Base-by-base conservation (phyloP, 2,797 vertebrate genomes). In the Sebastes cheni region DNA sequence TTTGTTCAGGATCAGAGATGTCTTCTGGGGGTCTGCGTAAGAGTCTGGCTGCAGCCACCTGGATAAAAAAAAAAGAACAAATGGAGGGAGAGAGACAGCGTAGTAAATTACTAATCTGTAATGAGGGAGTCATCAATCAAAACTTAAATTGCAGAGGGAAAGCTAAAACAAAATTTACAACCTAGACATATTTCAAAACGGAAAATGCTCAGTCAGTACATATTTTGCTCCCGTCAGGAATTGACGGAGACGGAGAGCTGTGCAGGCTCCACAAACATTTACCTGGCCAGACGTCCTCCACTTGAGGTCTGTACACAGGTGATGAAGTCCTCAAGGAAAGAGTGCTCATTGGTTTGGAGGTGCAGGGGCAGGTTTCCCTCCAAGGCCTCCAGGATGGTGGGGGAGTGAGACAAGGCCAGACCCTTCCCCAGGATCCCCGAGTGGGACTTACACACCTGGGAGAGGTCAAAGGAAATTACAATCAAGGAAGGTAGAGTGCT, bases 11-110 rank as follows among this genome's bases (percentile, higher is more conserved):
- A 99, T 97, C 91, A 99, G 69, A 14, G 98, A 97, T 1, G 99
- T 99, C 90, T 99, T 99, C 80, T 99, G 99, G 81, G 99, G 99
- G 94, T 99, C 99, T 72, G 98, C 99, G 42, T 99, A 99, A 0
- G 99, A 99, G 88, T 99, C 99, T 67, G 99, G 99, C 89, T 99
- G 99, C 87, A 99, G 97, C 98, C 98, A 99, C 89, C 98, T 99
- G 80, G 16, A 76, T 4, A 32, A 1, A 68, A 10, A 5, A 5
- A 58, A 84, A 52, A n/a, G 46, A 52, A 77, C 14, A 83, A 60
- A 22, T 11, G n/a, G 8, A 20, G 10, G n/a, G 18, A 29, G 42
- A 8, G 46, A 54, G 36, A 30, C 4, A 46, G 1, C n/a, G 11
- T 52, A 9, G 13, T 25, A 64, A 20, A 75, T 32, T 2, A 61